These are phyloP conservation scores for Carpatolechia fugitivella DNA, from an alignment of 2,888 invertebrate species.

Conservation along the genomic window DNA sequence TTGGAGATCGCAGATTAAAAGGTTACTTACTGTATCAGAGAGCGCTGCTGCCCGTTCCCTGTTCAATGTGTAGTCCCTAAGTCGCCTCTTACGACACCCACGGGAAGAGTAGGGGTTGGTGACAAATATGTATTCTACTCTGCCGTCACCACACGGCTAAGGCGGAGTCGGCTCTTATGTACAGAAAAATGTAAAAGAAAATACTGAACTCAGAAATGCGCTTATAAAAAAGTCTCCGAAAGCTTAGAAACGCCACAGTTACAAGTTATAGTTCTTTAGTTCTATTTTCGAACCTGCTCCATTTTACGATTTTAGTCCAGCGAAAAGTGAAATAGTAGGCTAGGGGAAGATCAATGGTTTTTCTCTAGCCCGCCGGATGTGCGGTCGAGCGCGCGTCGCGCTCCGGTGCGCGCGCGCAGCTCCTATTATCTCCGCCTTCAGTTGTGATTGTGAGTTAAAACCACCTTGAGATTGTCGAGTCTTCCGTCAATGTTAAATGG, in stretches of 20 bases:
- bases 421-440: conserved; percentile 63
- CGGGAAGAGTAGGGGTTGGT: too few species aligned
- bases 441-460: conserved; percentile 36
- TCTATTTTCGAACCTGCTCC: not conserved
- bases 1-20: too few species aligned
- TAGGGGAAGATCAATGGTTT: conserved; percentile 24
- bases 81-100: too few species aligned
- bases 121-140: too few species aligned
- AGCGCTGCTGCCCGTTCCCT: too few species aligned
- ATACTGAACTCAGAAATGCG: too few species aligned
- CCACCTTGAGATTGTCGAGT: conserved; percentile 47
- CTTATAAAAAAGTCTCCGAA: too few species aligned
- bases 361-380: conserved; percentile 60
- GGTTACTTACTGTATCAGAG: too few species aligned
- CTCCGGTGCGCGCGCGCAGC: conserved; percentile 62
- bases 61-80: too few species aligned
- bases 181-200: too few species aligned
- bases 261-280: not conserved
- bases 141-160: too few species aligned
- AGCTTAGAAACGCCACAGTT: not conserved
- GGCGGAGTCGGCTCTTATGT: too few species aligned
- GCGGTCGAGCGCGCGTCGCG: conserved; percentile 71
- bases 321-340: conserved; percentile 23
- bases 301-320: conserved; percentile 3
- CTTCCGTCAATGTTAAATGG: not conserved